Percentiles rank a stretch among this genome's conserved stretches.
These are phyloP conservation scores for Harmothoe impar DNA, from an alignment of 2,888 invertebrate genomes.

Conservation along the genomic window DNA sequence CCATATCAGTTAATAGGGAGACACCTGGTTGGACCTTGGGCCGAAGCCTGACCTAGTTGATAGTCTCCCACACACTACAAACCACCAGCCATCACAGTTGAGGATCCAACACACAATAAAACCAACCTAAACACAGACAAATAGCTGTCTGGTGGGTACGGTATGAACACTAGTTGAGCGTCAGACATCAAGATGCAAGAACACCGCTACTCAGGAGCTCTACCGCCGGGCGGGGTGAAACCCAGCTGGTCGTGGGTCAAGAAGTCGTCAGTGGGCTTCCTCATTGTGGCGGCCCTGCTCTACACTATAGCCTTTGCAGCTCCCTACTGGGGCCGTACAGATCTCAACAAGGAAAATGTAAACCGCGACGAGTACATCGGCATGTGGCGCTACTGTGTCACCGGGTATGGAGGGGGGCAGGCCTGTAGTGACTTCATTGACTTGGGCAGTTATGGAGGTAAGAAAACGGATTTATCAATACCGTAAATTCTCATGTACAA, in stretches of 20 bases:
- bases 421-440: conserved; percentile 32
- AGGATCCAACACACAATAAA: background rate
- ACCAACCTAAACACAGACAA: background rate
- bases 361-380: background rate
- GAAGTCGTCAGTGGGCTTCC: background rate
- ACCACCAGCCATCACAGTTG: background rate
- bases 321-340: conserved; percentile 14
- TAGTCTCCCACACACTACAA: background rate
- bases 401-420: background rate
- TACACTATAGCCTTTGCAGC: conserved; percentile 27
- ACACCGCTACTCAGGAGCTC: too few species aligned
- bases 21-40: conserved; percentile 42
- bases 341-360: conserved; percentile 11
- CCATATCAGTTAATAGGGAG: background rate
- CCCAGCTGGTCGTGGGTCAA: conserved; percentile 26
- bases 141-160: background rate
- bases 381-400: conserved; percentile 20
- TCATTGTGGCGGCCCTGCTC: conserved; percentile 4
- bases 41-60: background rate
- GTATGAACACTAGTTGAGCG: background rate
- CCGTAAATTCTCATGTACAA: too few species aligned
- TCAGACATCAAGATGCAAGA: background rate
- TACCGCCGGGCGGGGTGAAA: background rate
- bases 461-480: background rate
- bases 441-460: conserved; percentile 52